A percentile compares a stretch with the other conserved stretches of the same genome.
These are phyloP conservation scores for Dicaeum eximium DNA, from an alignment of 2,113 vertebrate species.

Conservation along the genomic window DNA sequence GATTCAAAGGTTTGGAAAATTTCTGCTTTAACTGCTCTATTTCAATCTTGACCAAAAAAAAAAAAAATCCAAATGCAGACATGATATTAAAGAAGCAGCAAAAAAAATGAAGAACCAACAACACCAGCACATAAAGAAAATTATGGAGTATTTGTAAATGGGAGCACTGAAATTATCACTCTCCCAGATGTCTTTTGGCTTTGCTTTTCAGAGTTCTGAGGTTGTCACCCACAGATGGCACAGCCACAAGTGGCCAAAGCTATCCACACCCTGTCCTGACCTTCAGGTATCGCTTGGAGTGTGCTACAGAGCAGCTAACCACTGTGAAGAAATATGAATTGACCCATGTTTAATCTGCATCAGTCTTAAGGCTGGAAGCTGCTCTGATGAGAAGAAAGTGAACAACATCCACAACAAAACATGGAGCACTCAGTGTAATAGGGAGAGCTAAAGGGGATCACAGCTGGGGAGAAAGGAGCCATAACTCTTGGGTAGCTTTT, in stretches of 20 bases:
- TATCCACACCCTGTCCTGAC: not conserved
- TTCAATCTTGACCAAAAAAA: not conserved
- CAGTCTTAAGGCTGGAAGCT: not conserved
- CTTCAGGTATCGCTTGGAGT: not conserved
- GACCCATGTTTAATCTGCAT: not conserved
- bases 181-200: not conserved
- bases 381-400: not conserved
- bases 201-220: not conserved
- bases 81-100: not conserved
- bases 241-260: accelerated
- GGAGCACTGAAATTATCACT: not conserved
- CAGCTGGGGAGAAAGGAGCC: not conserved
- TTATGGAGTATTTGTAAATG: not conserved
- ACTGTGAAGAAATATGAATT: not conserved
- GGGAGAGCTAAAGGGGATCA: not conserved
- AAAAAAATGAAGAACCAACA: not conserved
- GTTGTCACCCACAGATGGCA: not conserved
- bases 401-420: not conserved
- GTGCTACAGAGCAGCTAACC: not conserved
- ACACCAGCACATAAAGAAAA: not conserved
- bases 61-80: not conserved
- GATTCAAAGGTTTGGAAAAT: not conserved
- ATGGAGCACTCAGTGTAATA: not conserved
- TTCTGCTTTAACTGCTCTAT: not conserved
- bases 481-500: not conserved